Conservation (phyloP, 2,797 vertebrate species). For the Ataeniobius toweri region DNA sequence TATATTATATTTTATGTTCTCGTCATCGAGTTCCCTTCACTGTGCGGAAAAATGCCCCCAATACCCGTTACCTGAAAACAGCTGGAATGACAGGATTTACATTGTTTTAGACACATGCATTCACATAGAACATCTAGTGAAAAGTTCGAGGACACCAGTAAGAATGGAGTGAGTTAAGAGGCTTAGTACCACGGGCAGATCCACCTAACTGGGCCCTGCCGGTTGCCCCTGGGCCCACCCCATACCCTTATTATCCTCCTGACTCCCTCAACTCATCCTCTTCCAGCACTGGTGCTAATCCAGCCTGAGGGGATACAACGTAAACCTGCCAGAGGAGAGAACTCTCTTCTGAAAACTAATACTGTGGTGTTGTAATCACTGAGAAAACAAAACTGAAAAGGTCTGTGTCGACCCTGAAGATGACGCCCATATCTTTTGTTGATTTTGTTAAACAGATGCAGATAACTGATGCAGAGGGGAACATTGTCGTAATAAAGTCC, state of each 20-base stretch:
- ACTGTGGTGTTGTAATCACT: background rate
- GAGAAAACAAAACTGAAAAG: constrained; percentile 18
- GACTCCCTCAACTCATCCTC: constrained; percentile 62
- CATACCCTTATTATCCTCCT: constrained; percentile 72
- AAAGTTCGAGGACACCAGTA: constrained; percentile 41
- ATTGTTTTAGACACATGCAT: constrained; percentile 34
- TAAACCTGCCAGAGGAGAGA: constrained; percentile 34
- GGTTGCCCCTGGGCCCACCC: constrained; percentile 56
- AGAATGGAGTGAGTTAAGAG: constrained; percentile 61
- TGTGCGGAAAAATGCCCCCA: background rate
- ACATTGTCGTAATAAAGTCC: background rate
- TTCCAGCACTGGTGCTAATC: constrained; percentile 63
- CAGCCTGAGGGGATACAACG: constrained; percentile 40
- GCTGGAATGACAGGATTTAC: constrained; percentile 46
- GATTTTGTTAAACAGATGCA: constrained; percentile 15
- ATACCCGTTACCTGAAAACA: background rate
- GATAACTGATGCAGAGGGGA: background rate
- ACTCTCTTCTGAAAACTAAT: constrained; percentile 22
- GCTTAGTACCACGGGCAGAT: constrained; percentile 62
- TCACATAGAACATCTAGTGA: constrained; percentile 33
- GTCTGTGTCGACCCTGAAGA: constrained; percentile 6
- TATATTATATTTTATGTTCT: background rate
- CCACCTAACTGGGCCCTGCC: constrained; percentile 66
- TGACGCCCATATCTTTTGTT: constrained; percentile 19
- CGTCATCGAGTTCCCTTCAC: background rate